phyloP scores from a whole-genome alignment of 2,888 invertebrate species.

The Eupithecia abbreviata region DNA sequence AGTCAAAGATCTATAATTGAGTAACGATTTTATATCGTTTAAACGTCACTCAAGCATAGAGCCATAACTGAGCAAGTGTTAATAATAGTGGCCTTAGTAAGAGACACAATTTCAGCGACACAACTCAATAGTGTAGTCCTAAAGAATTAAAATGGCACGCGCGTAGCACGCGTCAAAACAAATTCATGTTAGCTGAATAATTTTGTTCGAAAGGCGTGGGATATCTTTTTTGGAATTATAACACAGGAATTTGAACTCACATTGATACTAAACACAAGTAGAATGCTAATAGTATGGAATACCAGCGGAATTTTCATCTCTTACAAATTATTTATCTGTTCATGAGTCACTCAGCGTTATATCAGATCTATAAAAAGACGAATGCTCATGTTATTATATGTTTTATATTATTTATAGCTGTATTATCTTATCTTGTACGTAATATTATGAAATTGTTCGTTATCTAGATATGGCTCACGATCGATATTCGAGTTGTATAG shows the following conservation, averaged over 20 bases:
- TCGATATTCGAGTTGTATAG: slow-evolving; percentile 24
- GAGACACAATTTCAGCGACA: too few species aligned
- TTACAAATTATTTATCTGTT: slow-evolving; percentile 10
- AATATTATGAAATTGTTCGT: slow-evolving; percentile 22
- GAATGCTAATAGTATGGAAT: slow-evolving; percentile 19
- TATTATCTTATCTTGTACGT: slow-evolving; percentile 31
- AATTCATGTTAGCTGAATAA: background rate
- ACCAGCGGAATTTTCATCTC: slow-evolving; percentile 37
- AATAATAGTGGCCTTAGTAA: too few species aligned
- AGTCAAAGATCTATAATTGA: too few species aligned
- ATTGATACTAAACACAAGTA: slow-evolving; percentile 26
- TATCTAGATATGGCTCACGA: slow-evolving; percentile 33
- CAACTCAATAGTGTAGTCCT: too few species aligned
- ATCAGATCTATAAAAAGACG: slow-evolving; percentile 25
- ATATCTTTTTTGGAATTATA: background rate
- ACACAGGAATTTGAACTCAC: slow-evolving; percentile 25
- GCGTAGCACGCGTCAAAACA: background rate
- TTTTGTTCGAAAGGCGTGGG: background rate
- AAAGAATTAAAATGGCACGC: background rate
- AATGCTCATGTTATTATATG: slow-evolving; percentile 19
- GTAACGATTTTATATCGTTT: too few species aligned
- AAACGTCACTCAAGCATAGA: too few species aligned
- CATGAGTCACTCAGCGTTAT: slow-evolving; percentile 22
- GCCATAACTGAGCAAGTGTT: too few species aligned
- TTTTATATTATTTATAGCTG: slow-evolving; percentile 27